Evolutionary conservation across 2,888 invertebrate genomes (phyloP).

Genomic region (Cataglyphis livida): DNA sequence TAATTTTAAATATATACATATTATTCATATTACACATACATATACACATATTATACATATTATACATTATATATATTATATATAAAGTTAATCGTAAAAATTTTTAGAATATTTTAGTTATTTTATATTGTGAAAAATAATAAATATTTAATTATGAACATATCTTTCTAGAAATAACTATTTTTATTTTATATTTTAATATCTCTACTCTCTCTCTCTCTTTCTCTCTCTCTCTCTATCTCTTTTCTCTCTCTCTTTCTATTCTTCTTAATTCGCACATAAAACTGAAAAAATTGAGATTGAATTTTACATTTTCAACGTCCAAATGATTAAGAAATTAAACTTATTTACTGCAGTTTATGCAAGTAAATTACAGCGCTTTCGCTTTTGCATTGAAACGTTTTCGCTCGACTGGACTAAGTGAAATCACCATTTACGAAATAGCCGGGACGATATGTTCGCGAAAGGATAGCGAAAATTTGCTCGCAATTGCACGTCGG

Average conservation of each 20-base stretch:
- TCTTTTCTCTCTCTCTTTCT: neutral
- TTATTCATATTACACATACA: too few species aligned
- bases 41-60: too few species aligned
- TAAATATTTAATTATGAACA: neutral
- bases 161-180: neutral
- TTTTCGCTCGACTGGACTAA: conserved; percentile 30
- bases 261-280: neutral
- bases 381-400: neutral
- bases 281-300: neutral
- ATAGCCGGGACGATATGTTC: conserved; percentile 28
- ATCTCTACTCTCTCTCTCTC: too few species aligned
- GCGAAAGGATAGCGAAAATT: conserved; percentile 29
- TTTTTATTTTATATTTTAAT: neutral
- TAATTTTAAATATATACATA: too few species aligned
- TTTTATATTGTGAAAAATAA: neutral
- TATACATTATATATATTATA: neutral
- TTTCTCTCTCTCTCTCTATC: neutral
- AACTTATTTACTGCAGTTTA: conserved; percentile 20
- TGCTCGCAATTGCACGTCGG: conserved; percentile 46
- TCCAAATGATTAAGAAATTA: neutral
- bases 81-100: neutral
- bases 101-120: neutral
- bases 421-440: conserved; percentile 44
- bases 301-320: neutral
- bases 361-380: conserved; percentile 25